phyloP scores from a whole-genome alignment of 2,113 vertebrate genomes.

The Apodemus speciosus region DNA sequence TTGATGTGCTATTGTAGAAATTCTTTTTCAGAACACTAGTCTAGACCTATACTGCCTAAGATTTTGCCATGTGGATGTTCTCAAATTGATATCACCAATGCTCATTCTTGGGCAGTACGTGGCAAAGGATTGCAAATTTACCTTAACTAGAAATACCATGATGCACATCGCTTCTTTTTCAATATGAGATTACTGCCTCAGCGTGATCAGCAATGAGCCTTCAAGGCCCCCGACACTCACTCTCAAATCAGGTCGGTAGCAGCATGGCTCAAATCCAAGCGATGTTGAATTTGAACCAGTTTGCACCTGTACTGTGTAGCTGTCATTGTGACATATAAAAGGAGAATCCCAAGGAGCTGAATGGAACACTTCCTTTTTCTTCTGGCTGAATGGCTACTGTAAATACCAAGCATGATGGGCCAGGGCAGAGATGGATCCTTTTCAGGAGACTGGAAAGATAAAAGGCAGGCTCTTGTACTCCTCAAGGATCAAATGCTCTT shows the following conservation, averaged over 20 bases:
- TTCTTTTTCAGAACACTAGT: neutral
- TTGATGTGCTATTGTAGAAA: constrained; percentile 37
- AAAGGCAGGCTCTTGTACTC: neutral
- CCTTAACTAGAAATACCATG: constrained; percentile 19
- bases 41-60: neutral
- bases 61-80: neutral
- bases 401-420: neutral
- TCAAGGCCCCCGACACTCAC: neutral
- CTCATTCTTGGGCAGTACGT: neutral
- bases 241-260: neutral
- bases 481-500: neutral
- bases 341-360: neutral
- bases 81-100: constrained; percentile 16
- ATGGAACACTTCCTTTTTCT: neutral
- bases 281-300: neutral
- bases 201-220: neutral
- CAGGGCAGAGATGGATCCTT: neutral
- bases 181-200: constrained; percentile 15
- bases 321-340: neutral
- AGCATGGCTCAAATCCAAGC: neutral
- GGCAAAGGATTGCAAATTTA: neutral
- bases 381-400: neutral
- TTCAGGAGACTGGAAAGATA: neutral
- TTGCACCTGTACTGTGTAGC: neutral
- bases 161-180: neutral